Evolutionary conservation across 2,888 invertebrate species (phyloP).

Genomic region (Blastobasis lacticolella): DNA sequence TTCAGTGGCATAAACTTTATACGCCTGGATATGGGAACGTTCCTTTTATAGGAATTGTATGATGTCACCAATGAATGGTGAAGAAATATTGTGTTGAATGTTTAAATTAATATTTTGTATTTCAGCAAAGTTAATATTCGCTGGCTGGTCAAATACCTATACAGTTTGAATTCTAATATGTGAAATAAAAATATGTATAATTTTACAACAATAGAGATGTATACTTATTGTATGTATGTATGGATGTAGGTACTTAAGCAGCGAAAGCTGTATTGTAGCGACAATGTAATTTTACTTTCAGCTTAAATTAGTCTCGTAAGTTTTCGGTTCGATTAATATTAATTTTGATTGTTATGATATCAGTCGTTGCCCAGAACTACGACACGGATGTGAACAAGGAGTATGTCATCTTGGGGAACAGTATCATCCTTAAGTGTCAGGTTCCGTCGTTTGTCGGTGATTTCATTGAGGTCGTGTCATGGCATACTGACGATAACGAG

Average conservation of each 20-base stretch:
- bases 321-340: not conserved
- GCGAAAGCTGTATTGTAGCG: not conserved
- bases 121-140: not conserved
- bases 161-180: too few relatives aligned
- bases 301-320: not conserved
- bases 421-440: conserved; percentile 86
- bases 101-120: too few relatives aligned
- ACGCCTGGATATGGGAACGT: too few relatives aligned
- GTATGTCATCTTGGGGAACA: conserved; percentile 87
- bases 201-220: too few relatives aligned
- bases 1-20: not conserved
- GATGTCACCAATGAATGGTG: too few relatives aligned
- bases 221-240: too few relatives aligned
- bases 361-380: conserved; percentile 87
- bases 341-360: conserved; percentile 10
- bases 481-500: conserved; percentile 85
- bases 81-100: too few relatives aligned
- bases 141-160: not conserved
- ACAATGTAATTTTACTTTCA: not conserved
- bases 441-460: conserved; percentile 91
- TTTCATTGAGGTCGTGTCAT: conserved; percentile 86
- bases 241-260: too few relatives aligned
- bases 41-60: too few relatives aligned
- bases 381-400: conserved; percentile 90
- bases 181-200: not conserved